phyloP scores from a whole-genome alignment of 2,888 invertebrate species.

The Villa cingulata region DNA sequence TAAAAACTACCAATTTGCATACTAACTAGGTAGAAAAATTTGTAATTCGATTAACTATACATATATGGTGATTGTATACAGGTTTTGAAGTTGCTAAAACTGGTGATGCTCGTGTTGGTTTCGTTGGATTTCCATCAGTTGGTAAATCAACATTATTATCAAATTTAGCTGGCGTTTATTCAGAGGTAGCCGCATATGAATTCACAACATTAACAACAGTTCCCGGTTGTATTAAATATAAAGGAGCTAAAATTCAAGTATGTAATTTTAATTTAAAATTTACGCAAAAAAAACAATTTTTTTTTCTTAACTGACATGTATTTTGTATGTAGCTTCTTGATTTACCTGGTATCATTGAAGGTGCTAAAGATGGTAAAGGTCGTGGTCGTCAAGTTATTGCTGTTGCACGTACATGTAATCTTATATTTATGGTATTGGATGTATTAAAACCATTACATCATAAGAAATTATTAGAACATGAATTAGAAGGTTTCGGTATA shows the following conservation, averaged over 20 bases:
- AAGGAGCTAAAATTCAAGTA: slow-evolving; percentile 97
- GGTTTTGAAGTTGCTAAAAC: slow-evolving; percentile 99
- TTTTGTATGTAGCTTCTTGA: slow-evolving; percentile 63
- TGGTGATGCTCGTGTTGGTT: slow-evolving; percentile 95
- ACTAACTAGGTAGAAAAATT: not conserved
- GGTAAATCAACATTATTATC: slow-evolving; percentile 96
- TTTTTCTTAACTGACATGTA: not conserved
- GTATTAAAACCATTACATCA: slow-evolving; percentile 95
- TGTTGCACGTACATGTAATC: slow-evolving; percentile 93
- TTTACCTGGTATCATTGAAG: slow-evolving; percentile 99
- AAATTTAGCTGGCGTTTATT: slow-evolving; percentile 97
- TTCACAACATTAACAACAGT: slow-evolving; percentile 99
- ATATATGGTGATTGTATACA: no score
- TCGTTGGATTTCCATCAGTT: slow-evolving; percentile 87
- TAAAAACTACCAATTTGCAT: no score
- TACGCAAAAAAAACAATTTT: no score
- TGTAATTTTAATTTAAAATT: slow-evolving; percentile 3
- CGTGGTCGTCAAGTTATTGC: slow-evolving; percentile 98
- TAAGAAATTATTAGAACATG: slow-evolving; percentile 90
- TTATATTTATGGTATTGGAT: slow-evolving; percentile 95
- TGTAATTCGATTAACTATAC: not conserved
- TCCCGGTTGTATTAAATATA: slow-evolving; percentile 96
- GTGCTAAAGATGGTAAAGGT: slow-evolving; percentile 99
- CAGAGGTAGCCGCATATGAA: slow-evolving; percentile 98
- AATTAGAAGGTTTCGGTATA: slow-evolving; percentile 97